A percentile compares a stretch with the other conserved stretches of the same genome.
Evolutionary conservation across 2,888 invertebrate species (phyloP).

Genomic region (Atrina japonica): DNA sequence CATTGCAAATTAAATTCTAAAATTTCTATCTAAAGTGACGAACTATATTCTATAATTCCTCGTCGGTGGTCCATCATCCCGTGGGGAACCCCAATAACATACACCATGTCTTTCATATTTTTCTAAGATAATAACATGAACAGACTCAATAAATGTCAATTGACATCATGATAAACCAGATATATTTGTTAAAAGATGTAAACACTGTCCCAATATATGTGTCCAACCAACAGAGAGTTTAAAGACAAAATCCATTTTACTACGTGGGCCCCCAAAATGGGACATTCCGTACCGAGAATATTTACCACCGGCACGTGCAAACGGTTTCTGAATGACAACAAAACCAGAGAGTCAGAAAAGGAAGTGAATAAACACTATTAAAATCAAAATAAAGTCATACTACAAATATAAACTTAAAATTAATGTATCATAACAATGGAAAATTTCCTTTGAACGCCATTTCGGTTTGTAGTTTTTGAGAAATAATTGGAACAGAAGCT

Average conservation of each 20-base stretch:
- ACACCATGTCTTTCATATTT: neutral
- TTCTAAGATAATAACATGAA: neutral
- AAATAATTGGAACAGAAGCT: conserved; percentile 70
- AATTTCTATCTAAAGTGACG: too few relatives aligned
- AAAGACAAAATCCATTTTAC: conserved; percentile 20
- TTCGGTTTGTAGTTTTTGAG: conserved; percentile 73
- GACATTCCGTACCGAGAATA: conserved; percentile 18
- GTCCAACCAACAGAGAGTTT: neutral
- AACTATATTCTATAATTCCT: too few relatives aligned
- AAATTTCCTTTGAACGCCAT: conserved; percentile 77
- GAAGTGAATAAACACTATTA: neutral
- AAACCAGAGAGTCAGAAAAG: conserved; percentile 3
- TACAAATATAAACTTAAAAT: conserved; percentile 8
- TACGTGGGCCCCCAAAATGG: conserved; percentile 24
- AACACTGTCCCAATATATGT: neutral
- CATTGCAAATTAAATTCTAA: too few relatives aligned
- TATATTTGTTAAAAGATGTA: too few relatives aligned
- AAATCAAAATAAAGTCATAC: conserved; percentile 7
- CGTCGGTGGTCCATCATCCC: conserved; percentile 6
- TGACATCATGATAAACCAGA: neutral
- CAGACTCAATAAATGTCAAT: neutral
- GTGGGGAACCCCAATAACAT: neutral
- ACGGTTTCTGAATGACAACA: conserved; percentile 36
- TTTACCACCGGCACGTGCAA: conserved; percentile 42
- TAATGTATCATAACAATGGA: conserved; percentile 45